A percentile compares a stretch with the other conserved stretches of the same genome.
Evolutionary conservation across 2,888 invertebrate species (phyloP).

Genomic region (Apamea crenata): DNA sequence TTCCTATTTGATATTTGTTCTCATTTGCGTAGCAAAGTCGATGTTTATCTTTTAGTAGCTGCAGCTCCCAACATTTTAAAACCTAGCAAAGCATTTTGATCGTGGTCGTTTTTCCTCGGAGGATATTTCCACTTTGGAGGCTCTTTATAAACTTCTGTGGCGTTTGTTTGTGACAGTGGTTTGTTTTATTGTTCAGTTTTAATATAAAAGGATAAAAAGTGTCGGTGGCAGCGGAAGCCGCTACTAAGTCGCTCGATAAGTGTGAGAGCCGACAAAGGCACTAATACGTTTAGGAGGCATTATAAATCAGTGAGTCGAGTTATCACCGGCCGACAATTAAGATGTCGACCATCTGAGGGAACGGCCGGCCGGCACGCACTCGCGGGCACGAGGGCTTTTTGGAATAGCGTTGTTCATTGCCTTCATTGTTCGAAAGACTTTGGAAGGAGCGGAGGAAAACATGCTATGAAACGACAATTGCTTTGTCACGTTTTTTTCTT

Average conservation of each 20-base stretch:
- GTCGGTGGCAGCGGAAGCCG: conserved; percentile 82
- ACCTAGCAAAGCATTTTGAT: conserved; percentile 37
- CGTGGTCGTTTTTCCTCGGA: conserved; percentile 30
- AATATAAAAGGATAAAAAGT: conserved; percentile 70
- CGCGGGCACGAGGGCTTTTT: conserved; percentile 3
- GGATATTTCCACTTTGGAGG: conserved; percentile 45
- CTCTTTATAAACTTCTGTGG: conserved; percentile 47
- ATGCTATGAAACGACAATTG: conserved; percentile 29
- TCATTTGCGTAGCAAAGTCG: conserved; percentile 41
- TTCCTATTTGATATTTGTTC: conserved; percentile 58
- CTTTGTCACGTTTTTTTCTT: conserved; percentile 32
- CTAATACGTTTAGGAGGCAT: conserved; percentile 83
- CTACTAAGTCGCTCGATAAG: conserved; percentile 79
- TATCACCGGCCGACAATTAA: conserved; percentile 87
- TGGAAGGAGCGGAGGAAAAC: neutral
- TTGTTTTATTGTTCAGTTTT: conserved; percentile 71
- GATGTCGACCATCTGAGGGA: conserved; percentile 77
- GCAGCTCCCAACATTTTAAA: conserved; percentile 46
- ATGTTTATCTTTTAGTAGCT: conserved; percentile 56
- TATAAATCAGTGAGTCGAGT: conserved; percentile 87
- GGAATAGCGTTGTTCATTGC: conserved; percentile 50
- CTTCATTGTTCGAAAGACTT: conserved; percentile 2
- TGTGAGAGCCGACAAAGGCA: conserved; percentile 86
- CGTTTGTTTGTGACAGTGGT: conserved; percentile 65
- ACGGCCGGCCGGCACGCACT: conserved; percentile 66